Evolutionary conservation across 2,888 invertebrate genomes (phyloP).

Genomic region (Drosophila subquinaria): DNA sequence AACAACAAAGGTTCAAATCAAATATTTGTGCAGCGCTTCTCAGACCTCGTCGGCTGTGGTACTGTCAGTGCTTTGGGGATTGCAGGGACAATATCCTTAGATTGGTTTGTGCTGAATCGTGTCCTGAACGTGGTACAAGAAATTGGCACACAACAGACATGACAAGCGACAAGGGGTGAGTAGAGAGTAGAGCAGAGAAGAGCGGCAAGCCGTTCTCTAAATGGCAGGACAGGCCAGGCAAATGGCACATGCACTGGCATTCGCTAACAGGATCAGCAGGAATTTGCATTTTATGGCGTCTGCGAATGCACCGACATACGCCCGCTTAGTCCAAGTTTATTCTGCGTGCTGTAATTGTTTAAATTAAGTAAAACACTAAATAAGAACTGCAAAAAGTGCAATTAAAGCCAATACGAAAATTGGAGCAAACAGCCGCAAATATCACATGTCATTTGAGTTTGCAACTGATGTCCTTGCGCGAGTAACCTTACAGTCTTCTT

Average conservation of each 20-base stretch:
- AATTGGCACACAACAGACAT: conserved; percentile 76
- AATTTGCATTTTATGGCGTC: conserved; percentile 82
- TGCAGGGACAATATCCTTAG: conserved; percentile 76
- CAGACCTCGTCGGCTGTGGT: conserved; percentile 1
- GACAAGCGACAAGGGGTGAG: conserved; percentile 49
- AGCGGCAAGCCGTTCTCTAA: conserved; percentile 55
- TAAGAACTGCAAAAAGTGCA: conserved; percentile 51
- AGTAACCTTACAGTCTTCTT: conserved; percentile 42
- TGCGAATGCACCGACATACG: conserved; percentile 61
- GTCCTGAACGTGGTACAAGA: conserved; percentile 68
- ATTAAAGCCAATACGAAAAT: conserved; percentile 52
- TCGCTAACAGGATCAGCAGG: conserved; percentile 78
- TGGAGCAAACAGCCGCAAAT: conserved; percentile 39
- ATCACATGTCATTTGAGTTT: conserved; percentile 53
- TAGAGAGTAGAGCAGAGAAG: neutral
- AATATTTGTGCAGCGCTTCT: conserved; percentile 69
- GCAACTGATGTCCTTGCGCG: conserved; percentile 44
- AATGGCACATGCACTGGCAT: conserved; percentile 77
- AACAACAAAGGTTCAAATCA: conserved; percentile 63
- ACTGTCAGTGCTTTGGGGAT: conserved; percentile 52
- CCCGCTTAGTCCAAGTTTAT: neutral
- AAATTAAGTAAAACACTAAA: conserved; percentile 58
- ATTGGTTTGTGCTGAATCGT: conserved; percentile 76
- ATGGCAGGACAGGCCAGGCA: conserved; percentile 61
- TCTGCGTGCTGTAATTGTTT: conserved; percentile 60